phyloP scores from a whole-genome alignment of 2,888 invertebrate species.

The Cerceris ruficornis region DNA sequence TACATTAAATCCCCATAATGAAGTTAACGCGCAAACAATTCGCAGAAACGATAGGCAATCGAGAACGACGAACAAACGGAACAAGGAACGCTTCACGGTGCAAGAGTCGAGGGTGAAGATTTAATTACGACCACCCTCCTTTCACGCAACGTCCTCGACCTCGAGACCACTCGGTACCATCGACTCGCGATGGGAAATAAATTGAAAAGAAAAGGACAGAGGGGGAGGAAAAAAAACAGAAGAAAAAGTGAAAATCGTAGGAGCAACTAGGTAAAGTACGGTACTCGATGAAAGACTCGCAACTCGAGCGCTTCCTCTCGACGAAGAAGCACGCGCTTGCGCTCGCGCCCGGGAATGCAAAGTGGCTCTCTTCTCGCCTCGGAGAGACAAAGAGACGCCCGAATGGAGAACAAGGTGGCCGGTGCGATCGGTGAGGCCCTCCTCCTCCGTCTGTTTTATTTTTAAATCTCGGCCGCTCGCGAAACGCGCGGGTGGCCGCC shows the following conservation, averaged over 20 bases:
- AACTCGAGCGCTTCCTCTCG: not conserved
- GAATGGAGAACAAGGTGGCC: slow-evolving; percentile 66
- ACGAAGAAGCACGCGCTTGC: slow-evolving; percentile 6
- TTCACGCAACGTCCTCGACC: not conserved
- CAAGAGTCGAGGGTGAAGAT: not conserved
- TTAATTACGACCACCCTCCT: not conserved
- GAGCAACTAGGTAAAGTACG: not conserved
- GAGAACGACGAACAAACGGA: too few species aligned
- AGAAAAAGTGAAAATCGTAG: not conserved
- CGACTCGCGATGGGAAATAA: not conserved
- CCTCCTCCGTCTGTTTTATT: slow-evolving; percentile 71
- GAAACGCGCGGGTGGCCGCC: slow-evolving; percentile 81
- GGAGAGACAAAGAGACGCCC: slow-evolving; percentile 71
- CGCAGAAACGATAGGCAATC: too few species aligned
- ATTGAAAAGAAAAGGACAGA: not conserved
- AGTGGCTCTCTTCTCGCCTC: slow-evolving; percentile 66
- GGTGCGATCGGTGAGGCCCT: slow-evolving; percentile 58
- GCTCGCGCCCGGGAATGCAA: slow-evolving; percentile 48
- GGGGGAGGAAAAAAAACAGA: not conserved
- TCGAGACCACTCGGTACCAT: not conserved
- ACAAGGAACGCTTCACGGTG: too few species aligned
- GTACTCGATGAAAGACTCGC: not conserved
- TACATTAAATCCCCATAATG: too few species aligned
- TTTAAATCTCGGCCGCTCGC: slow-evolving; percentile 78
- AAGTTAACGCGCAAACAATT: too few species aligned